These are phyloP conservation scores for Podarcis cretensis DNA, from an alignment of 2,113 vertebrate genomes.

Conservation along the genomic window DNA sequence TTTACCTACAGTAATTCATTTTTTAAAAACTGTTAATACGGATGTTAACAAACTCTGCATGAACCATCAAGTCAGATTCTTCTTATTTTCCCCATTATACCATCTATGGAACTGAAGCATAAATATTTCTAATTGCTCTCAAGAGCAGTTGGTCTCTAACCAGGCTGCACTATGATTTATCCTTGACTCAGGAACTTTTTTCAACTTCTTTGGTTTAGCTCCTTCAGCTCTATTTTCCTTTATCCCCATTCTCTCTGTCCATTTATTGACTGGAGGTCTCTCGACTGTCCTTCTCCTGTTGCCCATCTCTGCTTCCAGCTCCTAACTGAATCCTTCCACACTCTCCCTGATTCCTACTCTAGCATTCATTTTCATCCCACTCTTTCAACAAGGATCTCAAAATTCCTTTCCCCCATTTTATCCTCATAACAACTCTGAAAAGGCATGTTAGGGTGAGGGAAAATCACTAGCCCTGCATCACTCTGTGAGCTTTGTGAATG, in stretches of 20 bases:
- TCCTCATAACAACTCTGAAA: background rate
- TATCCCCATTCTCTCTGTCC: background rate
- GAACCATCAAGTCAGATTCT: background rate
- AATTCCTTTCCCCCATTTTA: background rate
- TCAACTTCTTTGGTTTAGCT: background rate
- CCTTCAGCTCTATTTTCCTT: background rate
- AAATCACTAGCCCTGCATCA: background rate
- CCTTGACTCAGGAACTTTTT: background rate
- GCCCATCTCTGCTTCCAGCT: background rate
- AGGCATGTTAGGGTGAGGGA: background rate
- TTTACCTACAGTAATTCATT: background rate
- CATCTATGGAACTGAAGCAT: rapidly evolving
- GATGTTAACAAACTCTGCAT: background rate
- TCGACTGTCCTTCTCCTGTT: background rate
- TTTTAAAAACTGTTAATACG: background rate
- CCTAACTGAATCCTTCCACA: background rate
- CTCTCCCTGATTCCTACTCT: background rate
- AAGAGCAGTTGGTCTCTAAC: background rate
- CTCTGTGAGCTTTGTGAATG: too few relatives aligned
- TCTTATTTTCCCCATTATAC: background rate
- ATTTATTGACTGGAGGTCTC: background rate
- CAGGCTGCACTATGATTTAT: background rate
- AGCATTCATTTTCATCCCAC: background rate
- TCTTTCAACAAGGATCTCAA: background rate
- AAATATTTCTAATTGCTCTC: background rate